Percentiles rank a stretch among this genome's conserved stretches.
These are phyloP conservation scores for Tragelaphus imberbis DNA, from an alignment of 2,113 vertebrate genomes.

Conservation along the genomic window DNA sequence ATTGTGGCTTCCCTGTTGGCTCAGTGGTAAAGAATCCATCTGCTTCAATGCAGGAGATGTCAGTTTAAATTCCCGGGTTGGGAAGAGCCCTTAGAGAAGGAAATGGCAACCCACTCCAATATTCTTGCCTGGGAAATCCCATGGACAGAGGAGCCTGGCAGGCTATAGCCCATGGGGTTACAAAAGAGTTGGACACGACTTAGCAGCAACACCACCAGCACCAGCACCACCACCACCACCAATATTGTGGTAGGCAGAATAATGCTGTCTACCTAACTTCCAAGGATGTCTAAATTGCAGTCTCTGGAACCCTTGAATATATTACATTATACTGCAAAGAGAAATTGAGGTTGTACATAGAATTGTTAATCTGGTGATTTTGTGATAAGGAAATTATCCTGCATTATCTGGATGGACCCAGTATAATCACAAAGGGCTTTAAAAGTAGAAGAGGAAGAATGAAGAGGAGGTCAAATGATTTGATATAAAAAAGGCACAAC, in stretches of 20 bases:
- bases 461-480: not conserved
- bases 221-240: rapidly evolving
- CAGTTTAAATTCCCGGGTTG: not conserved
- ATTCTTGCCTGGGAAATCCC: not conserved
- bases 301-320: not conserved
- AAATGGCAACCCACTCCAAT: not conserved
- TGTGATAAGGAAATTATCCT: not conserved
- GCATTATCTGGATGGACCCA: not conserved
- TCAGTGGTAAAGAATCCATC: not conserved
- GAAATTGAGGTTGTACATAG: not conserved
- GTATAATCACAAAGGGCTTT: not conserved
- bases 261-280: not conserved
- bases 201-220: not conserved
- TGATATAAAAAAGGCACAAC: not conserved
- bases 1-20: not conserved
- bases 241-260: not conserved
- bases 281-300: not conserved
- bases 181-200: not conserved
- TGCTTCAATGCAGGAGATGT: not conserved
- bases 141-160: not conserved
- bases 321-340: not conserved
- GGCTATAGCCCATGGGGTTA: not conserved
- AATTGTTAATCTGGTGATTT: not conserved
- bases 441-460: not conserved
- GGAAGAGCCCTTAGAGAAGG: not conserved